phyloP scores from a whole-genome alignment of 2,797 vertebrate genomes.

The Spheniscus humboldti region DNA sequence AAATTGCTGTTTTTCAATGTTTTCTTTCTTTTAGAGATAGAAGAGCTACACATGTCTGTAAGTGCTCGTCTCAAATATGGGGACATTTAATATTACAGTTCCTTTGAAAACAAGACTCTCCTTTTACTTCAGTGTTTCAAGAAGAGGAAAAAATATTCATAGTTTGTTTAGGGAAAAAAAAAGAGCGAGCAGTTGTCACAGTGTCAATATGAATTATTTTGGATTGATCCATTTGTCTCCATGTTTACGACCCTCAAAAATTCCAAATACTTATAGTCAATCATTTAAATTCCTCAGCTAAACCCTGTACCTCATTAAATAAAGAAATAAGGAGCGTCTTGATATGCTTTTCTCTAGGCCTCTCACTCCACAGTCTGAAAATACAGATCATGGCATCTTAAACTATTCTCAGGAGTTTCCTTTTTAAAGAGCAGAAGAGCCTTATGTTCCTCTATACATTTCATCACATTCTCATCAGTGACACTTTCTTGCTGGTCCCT shows the following conservation, averaged over 20 bases:
- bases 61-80: background rate
- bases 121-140: background rate
- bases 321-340: background rate
- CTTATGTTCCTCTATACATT: background rate
- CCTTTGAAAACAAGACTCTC: background rate
- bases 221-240: slow-evolving; percentile 7
- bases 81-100: background rate
- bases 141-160: background rate
- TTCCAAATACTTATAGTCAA: slow-evolving; percentile 39
- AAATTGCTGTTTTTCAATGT: background rate
- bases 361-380: slow-evolving; percentile 10
- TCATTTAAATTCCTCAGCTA: slow-evolving; percentile 39
- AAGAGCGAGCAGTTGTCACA: background rate
- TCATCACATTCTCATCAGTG: background rate
- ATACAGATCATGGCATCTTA: background rate
- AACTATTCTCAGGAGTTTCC: background rate
- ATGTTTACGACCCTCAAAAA: slow-evolving; percentile 22
- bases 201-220: slow-evolving; percentile 22
- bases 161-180: background rate
- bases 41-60: background rate
- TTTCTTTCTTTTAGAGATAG: background rate
- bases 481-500: background rate
- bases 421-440: background rate
- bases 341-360: background rate
- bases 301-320: slow-evolving; percentile 23